Evolutionary conservation across 2,888 invertebrate genomes (phyloP).

Genomic region (Agriopis aurantiaria): DNA sequence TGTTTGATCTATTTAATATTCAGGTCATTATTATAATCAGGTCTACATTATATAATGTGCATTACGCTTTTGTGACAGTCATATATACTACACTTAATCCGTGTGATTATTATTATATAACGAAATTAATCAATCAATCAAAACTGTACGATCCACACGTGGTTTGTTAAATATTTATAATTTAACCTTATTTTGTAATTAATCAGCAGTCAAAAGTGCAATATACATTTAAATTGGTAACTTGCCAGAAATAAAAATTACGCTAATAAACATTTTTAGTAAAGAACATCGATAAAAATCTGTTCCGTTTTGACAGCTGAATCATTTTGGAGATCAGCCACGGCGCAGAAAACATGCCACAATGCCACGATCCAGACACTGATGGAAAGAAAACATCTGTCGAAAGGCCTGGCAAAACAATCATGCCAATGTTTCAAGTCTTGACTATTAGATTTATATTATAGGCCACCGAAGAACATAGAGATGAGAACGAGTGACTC

Average conservation of each 20-base stretch:
- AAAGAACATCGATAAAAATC: slow-evolving; percentile 17
- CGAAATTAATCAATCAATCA: background rate
- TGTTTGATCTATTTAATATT: slow-evolving; percentile 72
- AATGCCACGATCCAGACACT: slow-evolving; percentile 41
- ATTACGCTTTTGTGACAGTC: slow-evolving; percentile 32
- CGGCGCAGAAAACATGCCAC: slow-evolving; percentile 46
- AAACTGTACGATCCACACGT: background rate
- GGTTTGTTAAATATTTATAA: too few species aligned
- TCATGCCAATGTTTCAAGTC: background rate
- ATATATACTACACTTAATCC: slow-evolving; percentile 11
- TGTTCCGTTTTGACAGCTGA: slow-evolving; percentile 42
- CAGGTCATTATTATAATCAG: slow-evolving; percentile 52
- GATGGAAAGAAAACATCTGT: slow-evolving; percentile 44
- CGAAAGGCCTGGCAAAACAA: slow-evolving; percentile 37
- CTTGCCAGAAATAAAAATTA: slow-evolving; percentile 10
- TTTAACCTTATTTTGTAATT: too few species aligned
- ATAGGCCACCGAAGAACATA: background rate
- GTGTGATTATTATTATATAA: too few species aligned
- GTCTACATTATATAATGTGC: slow-evolving; percentile 36
- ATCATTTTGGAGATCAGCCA: slow-evolving; percentile 50
- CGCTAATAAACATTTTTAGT: slow-evolving; percentile 19
- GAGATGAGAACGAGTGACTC: background rate
- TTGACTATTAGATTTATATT: background rate
- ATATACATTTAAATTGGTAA: slow-evolving; percentile 11
- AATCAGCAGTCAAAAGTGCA: background rate